Conservation (phyloP, 2,797 vertebrate genomes). For the Gymnopithys bicolor region DNA sequence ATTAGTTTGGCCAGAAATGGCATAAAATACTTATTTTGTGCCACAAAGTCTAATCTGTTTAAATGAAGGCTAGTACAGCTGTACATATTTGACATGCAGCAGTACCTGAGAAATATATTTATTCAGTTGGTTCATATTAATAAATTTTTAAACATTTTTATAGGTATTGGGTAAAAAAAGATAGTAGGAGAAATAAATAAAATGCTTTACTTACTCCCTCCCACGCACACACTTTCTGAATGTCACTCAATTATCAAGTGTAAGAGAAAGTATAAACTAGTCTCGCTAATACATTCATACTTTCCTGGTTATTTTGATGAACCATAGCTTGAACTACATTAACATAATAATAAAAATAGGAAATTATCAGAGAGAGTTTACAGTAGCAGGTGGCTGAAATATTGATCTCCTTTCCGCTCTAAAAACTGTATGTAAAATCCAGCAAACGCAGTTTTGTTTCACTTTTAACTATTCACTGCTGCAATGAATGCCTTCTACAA, state of each 20-base stretch:
- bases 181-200: not conserved
- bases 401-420: not conserved
- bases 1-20: not conserved
- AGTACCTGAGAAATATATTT: not conserved
- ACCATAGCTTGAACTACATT: not conserved
- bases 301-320: not conserved
- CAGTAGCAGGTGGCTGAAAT: not conserved
- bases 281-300: not conserved
- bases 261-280: not conserved
- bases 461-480: not conserved
- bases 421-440: not conserved
- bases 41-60: not conserved
- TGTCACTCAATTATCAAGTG: not conserved
- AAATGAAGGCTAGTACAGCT: not conserved
- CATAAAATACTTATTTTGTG: not conserved
- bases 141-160: not conserved
- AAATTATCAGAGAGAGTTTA: not conserved
- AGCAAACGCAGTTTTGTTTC: not conserved
- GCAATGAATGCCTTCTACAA: not conserved
- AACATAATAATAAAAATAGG: not conserved
- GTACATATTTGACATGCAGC: not conserved
- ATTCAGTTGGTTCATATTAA: not conserved
- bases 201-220: not conserved
- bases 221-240: fast-evolving
- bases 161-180: not conserved